These are phyloP conservation scores for Octodon degus DNA, from an alignment of 2,113 vertebrate genomes.

Conservation along the genomic window DNA sequence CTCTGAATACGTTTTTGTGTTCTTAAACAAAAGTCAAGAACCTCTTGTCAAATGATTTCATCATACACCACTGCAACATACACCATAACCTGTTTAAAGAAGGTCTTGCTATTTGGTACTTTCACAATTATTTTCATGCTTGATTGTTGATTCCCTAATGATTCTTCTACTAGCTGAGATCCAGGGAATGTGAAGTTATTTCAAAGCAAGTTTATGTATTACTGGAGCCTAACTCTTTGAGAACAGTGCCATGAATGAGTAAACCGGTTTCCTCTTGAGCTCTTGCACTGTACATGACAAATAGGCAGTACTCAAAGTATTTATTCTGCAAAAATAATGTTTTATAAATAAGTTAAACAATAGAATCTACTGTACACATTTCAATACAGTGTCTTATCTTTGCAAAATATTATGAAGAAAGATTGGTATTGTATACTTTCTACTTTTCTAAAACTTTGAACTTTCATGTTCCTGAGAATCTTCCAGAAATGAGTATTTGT, in stretches of 20 bases:
- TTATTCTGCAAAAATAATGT: neutral
- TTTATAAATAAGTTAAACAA: conserved; percentile 30
- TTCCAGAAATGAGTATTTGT: neutral
- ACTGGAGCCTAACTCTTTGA: neutral
- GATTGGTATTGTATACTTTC: neutral
- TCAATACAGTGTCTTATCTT: neutral
- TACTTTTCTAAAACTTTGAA: too few relatives aligned
- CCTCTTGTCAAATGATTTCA: conserved; percentile 22
- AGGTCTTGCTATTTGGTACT: neutral
- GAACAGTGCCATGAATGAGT: neutral
- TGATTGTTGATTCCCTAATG: neutral
- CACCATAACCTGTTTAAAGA: neutral
- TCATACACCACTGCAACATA: neutral
- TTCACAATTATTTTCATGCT: conserved; percentile 48
- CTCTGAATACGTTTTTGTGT: neutral
- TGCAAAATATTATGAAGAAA: neutral
- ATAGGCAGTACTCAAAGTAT: neutral
- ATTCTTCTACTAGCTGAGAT: neutral
- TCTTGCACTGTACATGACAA: neutral
- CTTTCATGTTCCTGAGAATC: neutral
- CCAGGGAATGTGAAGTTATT: conserved; percentile 41
- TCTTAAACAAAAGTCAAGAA: conserved; percentile 50
- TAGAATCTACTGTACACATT: neutral
- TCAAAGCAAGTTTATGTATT: conserved; percentile 35
- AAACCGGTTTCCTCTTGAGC: neutral